Conservation (phyloP, 2,888 invertebrate genomes). For the Allophyes oxyacanthae region DNA sequence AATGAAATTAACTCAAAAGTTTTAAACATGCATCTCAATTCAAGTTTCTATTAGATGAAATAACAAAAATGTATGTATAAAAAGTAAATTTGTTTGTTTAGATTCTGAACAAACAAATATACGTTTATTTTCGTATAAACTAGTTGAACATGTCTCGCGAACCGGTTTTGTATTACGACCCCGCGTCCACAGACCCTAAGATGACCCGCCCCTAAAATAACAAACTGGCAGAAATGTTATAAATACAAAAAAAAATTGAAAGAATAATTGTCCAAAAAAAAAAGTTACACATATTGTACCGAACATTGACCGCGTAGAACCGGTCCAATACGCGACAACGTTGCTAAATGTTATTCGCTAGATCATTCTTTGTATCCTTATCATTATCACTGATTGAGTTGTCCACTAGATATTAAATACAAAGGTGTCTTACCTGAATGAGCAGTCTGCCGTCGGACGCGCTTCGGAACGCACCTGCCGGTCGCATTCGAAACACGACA, state of each 20-base stretch:
- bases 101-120: not conserved
- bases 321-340: conserved; percentile 61
- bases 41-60: too few species aligned
- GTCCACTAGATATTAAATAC: conserved; percentile 80
- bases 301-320: conserved; percentile 69
- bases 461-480: conserved; percentile 65
- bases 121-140: conserved; percentile 1
- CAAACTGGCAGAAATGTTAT: too few species aligned
- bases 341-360: conserved; percentile 47
- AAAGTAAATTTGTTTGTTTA: too few species aligned
- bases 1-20: too few species aligned
- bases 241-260: conserved; percentile 36
- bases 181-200: conserved; percentile 9
- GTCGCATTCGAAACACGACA: conserved; percentile 51
- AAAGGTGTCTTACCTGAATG: conserved; percentile 64
- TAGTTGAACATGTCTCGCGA: conserved; percentile 2
- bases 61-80: too few species aligned
- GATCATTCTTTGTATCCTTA: conserved; percentile 67
- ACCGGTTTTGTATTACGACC: conserved; percentile 30
- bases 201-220: too few species aligned
- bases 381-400: conserved; percentile 80
- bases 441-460: conserved; percentile 70
- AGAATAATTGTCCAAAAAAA: conserved; percentile 43
- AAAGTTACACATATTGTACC: conserved; percentile 52
- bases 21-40: too few species aligned